Conservation (phyloP, 2,797 vertebrate genomes). For the Notoglanidium macrostoma region DNA sequence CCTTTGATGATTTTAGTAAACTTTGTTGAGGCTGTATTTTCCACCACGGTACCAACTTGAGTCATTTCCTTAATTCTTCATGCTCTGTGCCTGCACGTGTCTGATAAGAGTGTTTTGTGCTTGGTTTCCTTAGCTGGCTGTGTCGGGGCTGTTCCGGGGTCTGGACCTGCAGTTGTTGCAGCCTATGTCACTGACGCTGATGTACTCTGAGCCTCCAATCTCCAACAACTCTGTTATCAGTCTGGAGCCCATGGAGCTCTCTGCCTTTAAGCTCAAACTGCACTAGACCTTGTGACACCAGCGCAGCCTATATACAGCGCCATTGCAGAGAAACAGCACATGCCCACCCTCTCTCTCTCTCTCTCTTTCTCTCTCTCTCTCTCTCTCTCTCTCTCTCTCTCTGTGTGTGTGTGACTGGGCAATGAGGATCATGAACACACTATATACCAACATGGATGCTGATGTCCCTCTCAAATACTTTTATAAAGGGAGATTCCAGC, state of each 20-base stretch:
- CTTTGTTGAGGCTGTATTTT: background rate
- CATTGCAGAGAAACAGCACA: slow-evolving; percentile 3
- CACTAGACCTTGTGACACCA: slow-evolving; percentile 72
- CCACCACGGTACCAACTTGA: background rate
- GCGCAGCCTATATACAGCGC: slow-evolving; percentile 13
- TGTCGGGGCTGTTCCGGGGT: slow-evolving; percentile 86
- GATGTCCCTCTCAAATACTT: slow-evolving; percentile 21
- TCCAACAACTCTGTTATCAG: slow-evolving; percentile 81
- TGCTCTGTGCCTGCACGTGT: background rate
- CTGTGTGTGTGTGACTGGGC: background rate
- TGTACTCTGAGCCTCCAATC: slow-evolving; percentile 81
- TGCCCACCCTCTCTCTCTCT: background rate
- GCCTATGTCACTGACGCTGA: slow-evolving; percentile 88
- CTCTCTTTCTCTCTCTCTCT: background rate
- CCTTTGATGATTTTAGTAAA: background rate
- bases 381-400: background rate
- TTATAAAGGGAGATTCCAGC: slow-evolving; percentile 22
- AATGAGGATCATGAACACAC: slow-evolving; percentile 13
- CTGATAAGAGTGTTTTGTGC: slow-evolving; percentile 27
- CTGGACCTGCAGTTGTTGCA: slow-evolving; percentile 87
- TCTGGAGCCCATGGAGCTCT: slow-evolving; percentile 94
- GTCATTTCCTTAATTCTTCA: background rate
- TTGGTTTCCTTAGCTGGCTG: slow-evolving; percentile 72
- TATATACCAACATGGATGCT: slow-evolving; percentile 21
- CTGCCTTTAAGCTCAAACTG: slow-evolving; percentile 88